phyloP scores from a whole-genome alignment of 2,888 invertebrate species.

The Drosophila engyochracea region DNA sequence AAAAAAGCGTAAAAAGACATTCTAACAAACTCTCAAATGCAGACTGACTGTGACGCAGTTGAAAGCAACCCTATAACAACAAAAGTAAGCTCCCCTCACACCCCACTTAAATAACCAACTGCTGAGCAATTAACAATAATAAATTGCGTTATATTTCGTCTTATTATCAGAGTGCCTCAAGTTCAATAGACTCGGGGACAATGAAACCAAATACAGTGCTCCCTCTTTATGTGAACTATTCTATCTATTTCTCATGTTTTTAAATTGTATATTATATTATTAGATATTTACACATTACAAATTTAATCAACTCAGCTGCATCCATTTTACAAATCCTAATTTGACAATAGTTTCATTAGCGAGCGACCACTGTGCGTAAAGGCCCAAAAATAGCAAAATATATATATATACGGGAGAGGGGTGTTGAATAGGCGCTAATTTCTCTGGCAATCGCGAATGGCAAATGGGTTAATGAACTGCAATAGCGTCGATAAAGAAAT shows the following conservation, averaged over 20 bases:
- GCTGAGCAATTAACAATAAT: conserved; percentile 52
- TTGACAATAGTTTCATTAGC: background rate
- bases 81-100: background rate
- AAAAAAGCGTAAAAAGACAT: conserved; percentile 30
- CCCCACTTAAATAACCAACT: background rate
- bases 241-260: background rate
- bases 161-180: conserved; percentile 61
- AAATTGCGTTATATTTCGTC: conserved; percentile 74
- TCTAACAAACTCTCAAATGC: conserved; percentile 30
- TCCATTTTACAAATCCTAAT: background rate
- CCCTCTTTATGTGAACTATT: background rate
- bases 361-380: background rate
- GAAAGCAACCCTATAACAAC: conserved; percentile 21
- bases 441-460: conserved; percentile 46
- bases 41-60: conserved; percentile 50
- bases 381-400: conserved; percentile 37
- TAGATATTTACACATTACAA: background rate
- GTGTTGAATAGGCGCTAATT: conserved; percentile 45
- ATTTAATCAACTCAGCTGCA: background rate
- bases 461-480: conserved; percentile 66
- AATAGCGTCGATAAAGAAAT: conserved; percentile 36
- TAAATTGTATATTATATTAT: background rate
- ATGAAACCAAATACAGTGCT: conserved; percentile 26
- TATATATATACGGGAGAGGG: conserved; percentile 39
- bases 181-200: conserved; percentile 65